A percentile compares a stretch with the other conserved stretches of the same genome.
These are phyloP conservation scores for Greenwoodochromis staneri DNA, from an alignment of 2,113 vertebrate species.

Conservation along the genomic window DNA sequence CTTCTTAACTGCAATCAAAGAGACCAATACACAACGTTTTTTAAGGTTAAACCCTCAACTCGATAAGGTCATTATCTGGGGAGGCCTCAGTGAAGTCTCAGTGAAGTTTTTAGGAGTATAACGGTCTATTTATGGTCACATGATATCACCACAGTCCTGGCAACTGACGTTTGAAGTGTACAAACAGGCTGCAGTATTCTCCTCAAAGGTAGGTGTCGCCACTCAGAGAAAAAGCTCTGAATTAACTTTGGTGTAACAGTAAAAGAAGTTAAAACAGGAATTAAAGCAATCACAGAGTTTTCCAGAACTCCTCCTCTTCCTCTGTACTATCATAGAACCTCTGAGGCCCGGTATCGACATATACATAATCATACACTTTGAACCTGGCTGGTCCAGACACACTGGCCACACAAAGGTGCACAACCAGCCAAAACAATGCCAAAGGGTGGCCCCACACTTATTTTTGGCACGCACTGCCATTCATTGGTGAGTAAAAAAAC, in stretches of 20 bases:
- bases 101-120: not conserved
- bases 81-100: not conserved
- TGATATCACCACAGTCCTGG: not conserved
- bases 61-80: not conserved
- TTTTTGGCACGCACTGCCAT: not conserved
- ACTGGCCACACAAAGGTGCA: not conserved
- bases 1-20: not conserved
- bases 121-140: not conserved
- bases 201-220: not conserved
- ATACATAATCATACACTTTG: not conserved
- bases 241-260: not conserved
- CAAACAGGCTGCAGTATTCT: not conserved
- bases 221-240: not conserved
- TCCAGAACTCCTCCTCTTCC: not conserved
- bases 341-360: not conserved
- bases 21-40: not conserved
- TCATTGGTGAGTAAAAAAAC: not conserved
- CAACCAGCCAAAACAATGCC: not conserved
- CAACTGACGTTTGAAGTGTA: not conserved
- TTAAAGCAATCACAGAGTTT: not conserved
- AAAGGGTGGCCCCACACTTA: not conserved
- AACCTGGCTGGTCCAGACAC: not conserved
- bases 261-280: not conserved
- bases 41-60: not conserved
- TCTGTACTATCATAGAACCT: not conserved